Conservation (phyloP, 2,888 invertebrate species). For the Penaeus monodon region DNA sequence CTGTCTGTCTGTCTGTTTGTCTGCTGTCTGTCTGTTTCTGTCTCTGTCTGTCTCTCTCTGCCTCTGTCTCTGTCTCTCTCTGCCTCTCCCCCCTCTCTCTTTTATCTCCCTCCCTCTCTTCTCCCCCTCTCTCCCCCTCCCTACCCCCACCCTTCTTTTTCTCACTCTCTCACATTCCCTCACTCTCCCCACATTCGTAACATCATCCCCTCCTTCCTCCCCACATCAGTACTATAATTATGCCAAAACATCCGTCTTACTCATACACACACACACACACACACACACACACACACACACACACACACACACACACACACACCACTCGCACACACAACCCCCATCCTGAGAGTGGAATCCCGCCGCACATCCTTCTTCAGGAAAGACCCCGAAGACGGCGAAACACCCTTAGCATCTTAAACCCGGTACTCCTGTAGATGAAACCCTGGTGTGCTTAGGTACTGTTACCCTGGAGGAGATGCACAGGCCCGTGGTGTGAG, state of each 20-base stretch:
- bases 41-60: neutral
- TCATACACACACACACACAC: slow-evolving; percentile 10
- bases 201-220: too few species aligned
- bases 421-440: too few species aligned
- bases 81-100: neutral
- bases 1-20: neutral
- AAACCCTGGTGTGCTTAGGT: too few species aligned
- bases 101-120: neutral
- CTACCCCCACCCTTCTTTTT: too few species aligned
- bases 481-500: too few species aligned
- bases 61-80: slow-evolving; percentile 5
- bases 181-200: neutral
- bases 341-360: neutral
- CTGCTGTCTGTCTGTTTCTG: neutral
- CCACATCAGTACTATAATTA: neutral
- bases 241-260: neutral
- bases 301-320: neutral
- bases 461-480: too few species aligned
- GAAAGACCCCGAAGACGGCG: too few species aligned
- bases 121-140: neutral
- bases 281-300: slow-evolving; percentile 2
- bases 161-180: neutral
- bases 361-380: too few species aligned
- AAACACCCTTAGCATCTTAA: too few species aligned
- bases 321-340: neutral